Base-by-base conservation (phyloP, 1,140 invertebrate genomes). In the Metaphire vulgaris region DNA sequence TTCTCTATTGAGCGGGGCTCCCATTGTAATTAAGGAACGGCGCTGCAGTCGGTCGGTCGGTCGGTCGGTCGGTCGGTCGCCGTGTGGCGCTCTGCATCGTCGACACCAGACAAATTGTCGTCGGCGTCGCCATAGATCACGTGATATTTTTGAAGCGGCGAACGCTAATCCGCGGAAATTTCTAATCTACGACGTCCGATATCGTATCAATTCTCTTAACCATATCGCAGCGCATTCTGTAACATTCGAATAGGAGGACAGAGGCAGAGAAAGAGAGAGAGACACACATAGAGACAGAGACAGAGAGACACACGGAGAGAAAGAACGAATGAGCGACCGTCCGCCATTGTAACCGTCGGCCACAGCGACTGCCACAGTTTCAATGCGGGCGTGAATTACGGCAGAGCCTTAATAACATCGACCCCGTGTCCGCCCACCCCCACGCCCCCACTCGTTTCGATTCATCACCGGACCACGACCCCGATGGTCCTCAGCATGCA, bases 31-130 rank as follows among this genome's bases (percentile, higher is more conserved):
- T 56, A 56, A 56, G 41, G 41, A n/a, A n/a, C n/a, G n/a, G n/a
- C n/a, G n/a, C n/a, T n/a, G n/a, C n/a, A n/a, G n/a, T n/a, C n/a
- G n/a, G n/a, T n/a, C n/a, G n/a, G n/a, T n/a, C n/a, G n/a, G n/a
- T n/a, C n/a, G n/a, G n/a, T n/a, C n/a, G n/a, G n/a, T n/a, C n/a
- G n/a, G n/a, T n/a, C n/a, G n/a, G n/a, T n/a, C n/a, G n/a, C n/a
- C n/a, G n/a, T n/a, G n/a, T 21, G 41, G 41, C 41, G n/a, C n/a
- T n/a, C n/a, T n/a, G n/a, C n/a, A n/a, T n/a, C n/a, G n/a, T n/a
- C n/a, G n/a, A n/a, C n/a, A n/a, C n/a, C 41, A 56, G 41, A 56
- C 41, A 56, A 56, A 56, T 56, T 56, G 41, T 56, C 41, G 41
- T 12, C 41, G 41, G 6, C 41, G 6, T 56, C 41, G 41, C 41